Base-by-base conservation (phyloP, 2,888 invertebrate genomes). In the Phortica okadai region DNA sequence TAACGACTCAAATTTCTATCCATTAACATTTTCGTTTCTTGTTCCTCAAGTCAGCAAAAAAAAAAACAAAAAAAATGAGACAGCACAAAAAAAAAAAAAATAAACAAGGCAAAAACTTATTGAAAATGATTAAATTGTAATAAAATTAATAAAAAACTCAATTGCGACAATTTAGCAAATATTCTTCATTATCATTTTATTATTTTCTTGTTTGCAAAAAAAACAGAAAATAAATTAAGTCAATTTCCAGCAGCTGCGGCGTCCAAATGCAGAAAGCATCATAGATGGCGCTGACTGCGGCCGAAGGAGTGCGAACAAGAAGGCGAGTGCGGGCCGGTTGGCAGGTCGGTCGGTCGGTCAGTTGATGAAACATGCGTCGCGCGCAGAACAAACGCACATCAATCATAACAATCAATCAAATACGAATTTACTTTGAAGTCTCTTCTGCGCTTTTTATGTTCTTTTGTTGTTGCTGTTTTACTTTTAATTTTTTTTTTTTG, bases 381-480 rank as follows among this genome's bases (percentile, higher is more conserved):
- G n/a, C 54, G 10, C 14, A 41, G 64, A 64, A 54, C 54, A n/a
- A 54, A 25, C 64, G 74, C 79, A 81, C 87, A 86, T 85, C 85
- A 86, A 85, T 87, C 85, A 83, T 84, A 82, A 76, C 78, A 86
- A 85, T 87, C 85, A 85, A 85, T 85, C 86, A 87, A 84, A 81
- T 75, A 79, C 69, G 76, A 72, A 64, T 14, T 66, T 11, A 81
- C 85, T 85, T 85, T 85, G 85, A 85, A 86, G 85, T 84, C 79
- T 70, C 74, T 59, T 77, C 75, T 59, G 64, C 78, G 76, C 82
- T 83, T 62, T 4, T 62, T 11, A 5, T 62, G 62, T 62, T 62
- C 25, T 62, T 16, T 62, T 25, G 62, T 62, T 8, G 1, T 59
- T 62, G 14, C 33, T 62, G 6, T 62, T n/a, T 10, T 62, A 33